Conservation (phyloP, 2,888 invertebrate species). For the Synanthedon tipuliformis region DNA sequence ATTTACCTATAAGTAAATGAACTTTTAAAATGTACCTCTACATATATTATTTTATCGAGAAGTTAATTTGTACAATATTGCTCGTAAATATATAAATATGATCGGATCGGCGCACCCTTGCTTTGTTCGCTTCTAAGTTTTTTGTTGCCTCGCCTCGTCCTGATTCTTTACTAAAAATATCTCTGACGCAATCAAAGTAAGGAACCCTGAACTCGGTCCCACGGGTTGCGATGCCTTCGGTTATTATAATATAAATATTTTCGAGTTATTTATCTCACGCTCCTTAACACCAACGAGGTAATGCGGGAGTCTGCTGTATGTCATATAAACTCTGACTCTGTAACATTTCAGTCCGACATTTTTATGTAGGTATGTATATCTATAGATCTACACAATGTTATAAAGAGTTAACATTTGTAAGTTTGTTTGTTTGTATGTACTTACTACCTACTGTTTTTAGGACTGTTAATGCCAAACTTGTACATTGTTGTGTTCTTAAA, state of each 20-base stretch:
- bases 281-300: conserved; percentile 13
- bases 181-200: conserved; percentile 47
- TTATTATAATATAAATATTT: conserved; percentile 56
- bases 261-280: conserved; percentile 41
- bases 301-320: background rate
- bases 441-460: no score
- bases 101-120: conserved; percentile 57
- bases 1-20: no score
- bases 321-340: background rate
- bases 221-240: conserved; percentile 26
- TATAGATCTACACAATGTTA: no score
- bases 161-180: conserved; percentile 50
- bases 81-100: conserved; percentile 16
- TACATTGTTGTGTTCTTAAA: no score
- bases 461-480: no score
- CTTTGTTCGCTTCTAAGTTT: conserved; percentile 28
- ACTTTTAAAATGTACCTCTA: no score
- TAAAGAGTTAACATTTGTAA: no score
- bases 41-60: no score
- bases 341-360: no score
- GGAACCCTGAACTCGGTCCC: conserved; percentile 27
- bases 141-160: conserved; percentile 48
- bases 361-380: no score
- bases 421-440: no score
- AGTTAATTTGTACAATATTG: background rate